phyloP scores from a whole-genome alignment of 2,797 vertebrate species.

The Pachyuromys duprasi region DNA sequence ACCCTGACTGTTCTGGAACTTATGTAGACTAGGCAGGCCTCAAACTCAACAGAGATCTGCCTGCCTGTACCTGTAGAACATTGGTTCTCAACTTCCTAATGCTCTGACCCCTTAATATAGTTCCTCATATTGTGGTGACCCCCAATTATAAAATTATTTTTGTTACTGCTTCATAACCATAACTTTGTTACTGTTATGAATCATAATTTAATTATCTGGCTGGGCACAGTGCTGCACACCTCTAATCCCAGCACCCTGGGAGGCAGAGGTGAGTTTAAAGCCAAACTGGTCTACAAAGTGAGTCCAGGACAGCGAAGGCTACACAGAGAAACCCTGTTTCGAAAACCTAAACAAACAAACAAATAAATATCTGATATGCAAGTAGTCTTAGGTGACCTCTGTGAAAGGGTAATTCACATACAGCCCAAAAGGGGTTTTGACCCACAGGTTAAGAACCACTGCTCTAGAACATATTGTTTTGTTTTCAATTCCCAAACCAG shows the following conservation, averaged over 20 bases:
- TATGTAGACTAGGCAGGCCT: background rate
- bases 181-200: background rate
- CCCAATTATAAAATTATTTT: background rate
- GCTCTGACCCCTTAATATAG: background rate
- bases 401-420: background rate
- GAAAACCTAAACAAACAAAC: too few relatives aligned
- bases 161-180: background rate
- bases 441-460: background rate
- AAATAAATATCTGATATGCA: background rate
- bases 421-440: background rate
- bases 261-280: too few relatives aligned
- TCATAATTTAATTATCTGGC: background rate
- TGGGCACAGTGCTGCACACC: too few relatives aligned
- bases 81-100: background rate
- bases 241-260: too few relatives aligned
- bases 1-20: background rate
- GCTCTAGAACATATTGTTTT: background rate
- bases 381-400: background rate
- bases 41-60: background rate
- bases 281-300: too few relatives aligned
- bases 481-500: constrained; percentile 49
- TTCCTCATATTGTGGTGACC: background rate
- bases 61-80: background rate
- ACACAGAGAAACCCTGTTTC: too few relatives aligned
- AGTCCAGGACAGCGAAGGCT: too few relatives aligned